Evolutionary conservation across 2,797 vertebrate species (phyloP).

Genomic region (Rhyacichthys aspro): DNA sequence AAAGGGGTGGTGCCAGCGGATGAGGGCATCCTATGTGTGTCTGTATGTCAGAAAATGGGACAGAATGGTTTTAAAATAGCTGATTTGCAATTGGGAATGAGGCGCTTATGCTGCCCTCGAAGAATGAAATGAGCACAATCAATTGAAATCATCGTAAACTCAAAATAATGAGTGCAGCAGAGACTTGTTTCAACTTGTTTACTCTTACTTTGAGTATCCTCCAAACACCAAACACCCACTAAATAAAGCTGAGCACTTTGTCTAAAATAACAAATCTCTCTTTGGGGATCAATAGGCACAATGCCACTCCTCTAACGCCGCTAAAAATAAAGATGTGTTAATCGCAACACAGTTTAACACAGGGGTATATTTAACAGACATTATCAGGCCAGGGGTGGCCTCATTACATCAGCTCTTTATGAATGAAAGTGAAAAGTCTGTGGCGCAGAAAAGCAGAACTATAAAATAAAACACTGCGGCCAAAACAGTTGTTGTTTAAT

Average conservation of each 20-base stretch:
- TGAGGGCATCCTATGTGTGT: background rate
- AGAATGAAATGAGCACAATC: background rate
- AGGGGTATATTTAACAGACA: conserved; percentile 24
- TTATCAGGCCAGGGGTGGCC: conserved; percentile 30
- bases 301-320: background rate
- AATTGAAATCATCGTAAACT: background rate
- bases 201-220: conserved; percentile 16
- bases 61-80: conserved; percentile 7
- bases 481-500: conserved; percentile 69
- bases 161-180: conserved; percentile 8
- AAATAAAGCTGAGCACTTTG: conserved; percentile 13
- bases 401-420: conserved; percentile 42
- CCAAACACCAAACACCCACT: background rate
- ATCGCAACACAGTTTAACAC: conserved; percentile 35
- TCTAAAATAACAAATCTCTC: conserved; percentile 16
- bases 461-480: conserved; percentile 45
- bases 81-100: conserved; percentile 4
- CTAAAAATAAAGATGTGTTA: conserved; percentile 31
- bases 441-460: conserved; percentile 31
- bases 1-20: background rate
- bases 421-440: conserved; percentile 38
- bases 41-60: conserved; percentile 1
- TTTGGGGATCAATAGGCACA: conserved; percentile 19
- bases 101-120: background rate
- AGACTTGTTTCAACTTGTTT: conserved; percentile 15